These are phyloP conservation scores for Eremophila alpestris DNA, from an alignment of 2,797 vertebrate genomes.

Conservation along the genomic window DNA sequence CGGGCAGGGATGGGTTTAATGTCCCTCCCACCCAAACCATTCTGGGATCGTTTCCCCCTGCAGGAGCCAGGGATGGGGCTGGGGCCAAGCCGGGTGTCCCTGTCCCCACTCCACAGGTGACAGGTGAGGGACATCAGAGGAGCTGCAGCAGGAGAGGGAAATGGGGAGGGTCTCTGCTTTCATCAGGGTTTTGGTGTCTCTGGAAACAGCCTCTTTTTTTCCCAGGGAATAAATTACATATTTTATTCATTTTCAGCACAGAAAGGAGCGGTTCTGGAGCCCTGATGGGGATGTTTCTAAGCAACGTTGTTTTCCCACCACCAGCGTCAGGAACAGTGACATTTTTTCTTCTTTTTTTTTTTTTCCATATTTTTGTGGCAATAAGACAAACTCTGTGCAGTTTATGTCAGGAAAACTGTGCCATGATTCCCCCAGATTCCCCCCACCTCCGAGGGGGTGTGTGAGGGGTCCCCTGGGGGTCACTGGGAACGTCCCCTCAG, in stretches of 20 bases:
- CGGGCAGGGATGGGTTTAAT: neutral
- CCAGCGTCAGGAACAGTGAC: constrained; percentile 11
- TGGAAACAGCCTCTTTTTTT: neutral
- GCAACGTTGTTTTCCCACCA: constrained; percentile 60
- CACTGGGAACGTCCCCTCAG: fast-evolving
- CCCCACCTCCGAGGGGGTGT: fast-evolving
- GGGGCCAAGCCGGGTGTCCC: neutral
- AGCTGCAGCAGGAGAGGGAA: neutral
- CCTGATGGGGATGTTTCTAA: constrained; percentile 61
- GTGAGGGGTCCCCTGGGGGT: neutral
- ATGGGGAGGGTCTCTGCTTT: neutral
- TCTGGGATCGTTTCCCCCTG: neutral
- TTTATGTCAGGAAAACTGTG: neutral
- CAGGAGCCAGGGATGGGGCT: neutral
- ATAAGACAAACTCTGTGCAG: neutral
- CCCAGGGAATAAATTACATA: neutral
- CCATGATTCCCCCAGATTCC: neutral
- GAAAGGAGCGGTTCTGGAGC: constrained; percentile 27
- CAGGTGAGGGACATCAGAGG: fast-evolving
- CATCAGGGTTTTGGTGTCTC: neutral
- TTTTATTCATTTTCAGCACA: constrained; percentile 48
- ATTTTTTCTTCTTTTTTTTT: neutral
- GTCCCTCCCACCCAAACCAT: neutral
- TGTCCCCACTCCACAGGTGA: neutral
- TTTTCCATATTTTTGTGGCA: neutral